phyloP scores from a whole-genome alignment of 2,888 invertebrate species.

The Drosophila gaucha region DNA sequence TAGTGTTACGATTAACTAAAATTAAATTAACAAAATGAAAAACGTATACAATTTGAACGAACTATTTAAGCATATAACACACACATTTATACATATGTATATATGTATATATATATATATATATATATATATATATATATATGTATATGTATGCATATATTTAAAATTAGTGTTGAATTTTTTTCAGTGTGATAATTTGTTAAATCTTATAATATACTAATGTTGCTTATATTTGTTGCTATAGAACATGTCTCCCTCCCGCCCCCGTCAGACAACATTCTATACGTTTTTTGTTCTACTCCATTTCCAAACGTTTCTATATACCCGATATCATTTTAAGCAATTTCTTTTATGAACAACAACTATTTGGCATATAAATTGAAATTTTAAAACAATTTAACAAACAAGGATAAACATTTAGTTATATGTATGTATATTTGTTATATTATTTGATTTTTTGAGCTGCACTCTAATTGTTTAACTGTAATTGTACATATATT shows the following conservation, averaged over 20 bases:
- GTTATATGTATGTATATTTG: slow-evolving; percentile 28
- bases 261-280: slow-evolving; percentile 14
- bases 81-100: slow-evolving; percentile 19
- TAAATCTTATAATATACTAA: slow-evolving; percentile 63
- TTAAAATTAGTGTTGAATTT: slow-evolving; percentile 74
- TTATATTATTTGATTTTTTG: slow-evolving; percentile 35
- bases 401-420: too few relatives aligned
- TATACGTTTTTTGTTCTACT: slow-evolving; percentile 16
- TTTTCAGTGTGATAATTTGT: slow-evolving; percentile 81
- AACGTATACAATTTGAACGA: slow-evolving; percentile 65
- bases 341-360: slow-evolving; percentile 5
- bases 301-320: slow-evolving; percentile 33
- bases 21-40: slow-evolving; percentile 22
- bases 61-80: slow-evolving; percentile 46
- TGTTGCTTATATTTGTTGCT: slow-evolving; percentile 70
- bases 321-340: not conserved
- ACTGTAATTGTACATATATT: slow-evolving; percentile 59
- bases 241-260: slow-evolving; percentile 30
- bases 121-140: slow-evolving; percentile 25
- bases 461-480: slow-evolving; percentile 24
- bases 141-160: slow-evolving; percentile 35
- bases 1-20: slow-evolving; percentile 38
- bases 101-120: slow-evolving; percentile 12
- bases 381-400: slow-evolving; percentile 10
- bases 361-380: slow-evolving; percentile 17